phyloP scores from a whole-genome alignment of 2,888 invertebrate genomes.

The Diarsia mendica region DNA sequence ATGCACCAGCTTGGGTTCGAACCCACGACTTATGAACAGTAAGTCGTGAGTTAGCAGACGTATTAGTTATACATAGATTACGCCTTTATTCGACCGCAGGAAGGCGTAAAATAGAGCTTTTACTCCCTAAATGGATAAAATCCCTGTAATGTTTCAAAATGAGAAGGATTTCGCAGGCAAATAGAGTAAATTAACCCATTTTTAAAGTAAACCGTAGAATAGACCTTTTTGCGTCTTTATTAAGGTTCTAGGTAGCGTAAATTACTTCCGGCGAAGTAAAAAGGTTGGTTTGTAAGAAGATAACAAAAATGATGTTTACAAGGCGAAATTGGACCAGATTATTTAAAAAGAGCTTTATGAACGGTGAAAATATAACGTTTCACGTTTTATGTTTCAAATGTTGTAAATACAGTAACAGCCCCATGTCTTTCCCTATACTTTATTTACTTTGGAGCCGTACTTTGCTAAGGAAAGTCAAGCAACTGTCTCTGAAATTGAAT shows the following conservation, averaged over 20 bases:
- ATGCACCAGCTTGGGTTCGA: no score
- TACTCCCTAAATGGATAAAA: neutral
- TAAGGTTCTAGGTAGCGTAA: slow-evolving; percentile 24
- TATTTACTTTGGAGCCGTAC: no score
- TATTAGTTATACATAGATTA: no score
- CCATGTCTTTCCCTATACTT: no score
- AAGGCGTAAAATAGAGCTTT: neutral
- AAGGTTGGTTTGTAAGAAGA: slow-evolving; percentile 11
- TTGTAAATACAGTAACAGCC: no score
- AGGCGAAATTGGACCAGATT: slow-evolving; percentile 7
- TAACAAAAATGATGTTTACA: slow-evolving; percentile 26
- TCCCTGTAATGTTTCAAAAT: neutral
- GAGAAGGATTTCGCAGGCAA: neutral
- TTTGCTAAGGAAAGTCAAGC: no score
- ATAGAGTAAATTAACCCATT: slow-evolving; percentile 18
- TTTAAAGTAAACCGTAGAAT: slow-evolving; percentile 12
- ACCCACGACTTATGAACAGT: no score
- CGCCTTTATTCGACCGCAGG: neutral
- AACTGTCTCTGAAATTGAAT: no score
- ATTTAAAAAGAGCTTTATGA: neutral
- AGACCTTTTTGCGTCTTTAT: slow-evolving; percentile 29
- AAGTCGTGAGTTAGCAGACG: no score
- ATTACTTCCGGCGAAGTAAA: slow-evolving; percentile 30
- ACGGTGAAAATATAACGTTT: neutral
- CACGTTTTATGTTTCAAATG: neutral